Evolutionary conservation across 2,113 vertebrate genomes (phyloP).

Genomic region (Cyprinodon brontotheroides): DNA sequence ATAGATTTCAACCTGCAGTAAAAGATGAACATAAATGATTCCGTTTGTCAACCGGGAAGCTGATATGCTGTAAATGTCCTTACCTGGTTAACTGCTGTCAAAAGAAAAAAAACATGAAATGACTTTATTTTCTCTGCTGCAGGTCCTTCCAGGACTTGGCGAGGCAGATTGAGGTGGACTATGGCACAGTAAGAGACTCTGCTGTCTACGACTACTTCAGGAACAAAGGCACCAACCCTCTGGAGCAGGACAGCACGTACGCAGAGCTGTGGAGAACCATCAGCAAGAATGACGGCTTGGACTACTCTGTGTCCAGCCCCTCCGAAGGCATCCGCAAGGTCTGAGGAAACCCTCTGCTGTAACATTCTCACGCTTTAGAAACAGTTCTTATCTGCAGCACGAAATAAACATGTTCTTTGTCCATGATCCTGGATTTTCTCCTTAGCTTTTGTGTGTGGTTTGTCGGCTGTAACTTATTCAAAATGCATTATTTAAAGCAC

Average conservation of each 20-base stretch:
- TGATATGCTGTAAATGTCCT: too few species aligned
- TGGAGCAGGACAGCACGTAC: constrained; percentile 96
- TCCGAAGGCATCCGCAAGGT: constrained; percentile 97
- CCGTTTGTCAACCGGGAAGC: too few species aligned
- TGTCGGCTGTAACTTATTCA: too few species aligned
- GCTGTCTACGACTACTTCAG: constrained; percentile 96
- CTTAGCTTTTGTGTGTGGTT: too few species aligned
- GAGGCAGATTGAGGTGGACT: constrained; percentile 92
- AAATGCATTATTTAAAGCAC: too few species aligned
- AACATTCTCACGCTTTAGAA: too few species aligned
- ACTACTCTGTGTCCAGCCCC: constrained; percentile 90
- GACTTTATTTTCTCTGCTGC: constrained; percentile 33
- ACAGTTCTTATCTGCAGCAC: too few species aligned
- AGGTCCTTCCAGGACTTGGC: constrained; percentile 96
- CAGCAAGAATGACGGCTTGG: constrained; percentile 90
- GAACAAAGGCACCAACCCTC: constrained; percentile 95
- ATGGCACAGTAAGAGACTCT: constrained; percentile 94
- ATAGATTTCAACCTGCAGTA: not conserved
- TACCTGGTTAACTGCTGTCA: too few species aligned
- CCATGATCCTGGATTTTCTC: too few species aligned
- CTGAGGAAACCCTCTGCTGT: not conserved
- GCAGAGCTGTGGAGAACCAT: constrained; percentile 95
- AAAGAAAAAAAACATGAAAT: not conserved
- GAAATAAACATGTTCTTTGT: too few species aligned
- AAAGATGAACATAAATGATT: not conserved